Conservation (phyloP, 2,888 invertebrate species). For the Apodemia duryi region DNA sequence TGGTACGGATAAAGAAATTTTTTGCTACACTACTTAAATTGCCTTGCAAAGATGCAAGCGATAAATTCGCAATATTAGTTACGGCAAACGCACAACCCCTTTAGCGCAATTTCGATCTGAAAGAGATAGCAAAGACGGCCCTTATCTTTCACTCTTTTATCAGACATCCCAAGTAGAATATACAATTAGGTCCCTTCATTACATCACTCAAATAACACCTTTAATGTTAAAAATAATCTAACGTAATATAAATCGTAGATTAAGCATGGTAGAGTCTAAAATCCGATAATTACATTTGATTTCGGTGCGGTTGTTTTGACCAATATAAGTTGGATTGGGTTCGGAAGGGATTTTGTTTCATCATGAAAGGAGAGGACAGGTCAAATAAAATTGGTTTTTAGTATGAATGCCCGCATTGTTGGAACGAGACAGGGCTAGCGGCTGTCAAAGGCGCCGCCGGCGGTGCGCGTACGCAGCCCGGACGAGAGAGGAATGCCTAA, state of each 20-base stretch:
- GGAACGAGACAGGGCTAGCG: constrained; percentile 56
- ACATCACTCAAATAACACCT: constrained; percentile 76
- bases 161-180: constrained; percentile 66
- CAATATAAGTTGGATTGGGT: constrained; percentile 40
- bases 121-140: constrained; percentile 41
- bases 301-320: constrained; percentile 44
- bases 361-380: constrained; percentile 54
- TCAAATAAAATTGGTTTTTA: constrained; percentile 39
- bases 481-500: constrained; percentile 75
- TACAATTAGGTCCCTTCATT: constrained; percentile 76
- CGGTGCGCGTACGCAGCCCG: constrained; percentile 68
- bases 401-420: constrained; percentile 73
- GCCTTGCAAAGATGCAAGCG: constrained; percentile 5
- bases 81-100: constrained; percentile 22
- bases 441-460: constrained; percentile 69
- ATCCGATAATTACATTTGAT: constrained; percentile 28
- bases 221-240: constrained; percentile 41
- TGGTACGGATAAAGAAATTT: no score
- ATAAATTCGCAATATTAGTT: background rate
- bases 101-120: constrained; percentile 33
- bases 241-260: constrained; percentile 34
- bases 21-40: no score
- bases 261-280: constrained; percentile 27
- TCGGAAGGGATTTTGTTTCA: constrained; percentile 52
- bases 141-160: constrained; percentile 56